A percentile compares a stretch with the other conserved stretches of the same genome.
Evolutionary conservation across 2,113 vertebrate genomes (phyloP).

Genomic region (Onychorhynchus coronatus): DNA sequence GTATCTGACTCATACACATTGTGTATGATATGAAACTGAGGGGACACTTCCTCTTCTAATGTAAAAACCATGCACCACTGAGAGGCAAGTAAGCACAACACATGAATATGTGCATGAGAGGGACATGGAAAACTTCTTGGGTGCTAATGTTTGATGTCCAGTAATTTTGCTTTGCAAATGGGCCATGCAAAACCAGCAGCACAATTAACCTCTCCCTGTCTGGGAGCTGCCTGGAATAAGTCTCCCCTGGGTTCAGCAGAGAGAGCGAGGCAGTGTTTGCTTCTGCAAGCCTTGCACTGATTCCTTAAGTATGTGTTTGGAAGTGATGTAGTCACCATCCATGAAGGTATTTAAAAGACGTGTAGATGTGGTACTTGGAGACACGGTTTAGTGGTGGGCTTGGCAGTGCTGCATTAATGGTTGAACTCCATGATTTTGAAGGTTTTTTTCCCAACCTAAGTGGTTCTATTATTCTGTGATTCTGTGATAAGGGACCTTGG

Average conservation of each 20-base stretch:
- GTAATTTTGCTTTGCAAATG: neutral
- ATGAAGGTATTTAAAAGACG: neutral
- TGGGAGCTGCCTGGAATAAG: neutral
- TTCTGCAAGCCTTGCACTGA: neutral
- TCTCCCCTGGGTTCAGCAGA: neutral
- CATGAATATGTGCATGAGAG: neutral
- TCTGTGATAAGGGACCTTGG: neutral
- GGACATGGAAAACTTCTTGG: neutral
- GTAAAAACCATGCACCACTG: neutral
- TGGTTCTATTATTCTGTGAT: neutral
- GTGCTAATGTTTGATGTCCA: neutral
- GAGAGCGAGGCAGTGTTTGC: neutral
- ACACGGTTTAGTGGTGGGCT: neutral
- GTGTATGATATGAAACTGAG: neutral
- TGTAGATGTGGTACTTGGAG: neutral
- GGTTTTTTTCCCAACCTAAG: neutral
- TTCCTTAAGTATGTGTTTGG: neutral
- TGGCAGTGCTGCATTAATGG: neutral
- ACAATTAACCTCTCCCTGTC: neutral
- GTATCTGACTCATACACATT: neutral
- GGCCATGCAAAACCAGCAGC: neutral
- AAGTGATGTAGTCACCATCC: neutral
- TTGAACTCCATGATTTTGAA: neutral
- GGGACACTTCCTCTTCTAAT: constrained; percentile 7
- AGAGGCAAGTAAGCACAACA: neutral